A percentile compares a stretch with the other conserved stretches of the same genome.
These are phyloP conservation scores for Cervus canadensis DNA, from an alignment of 2,113 vertebrate genomes.

Conservation along the genomic window DNA sequence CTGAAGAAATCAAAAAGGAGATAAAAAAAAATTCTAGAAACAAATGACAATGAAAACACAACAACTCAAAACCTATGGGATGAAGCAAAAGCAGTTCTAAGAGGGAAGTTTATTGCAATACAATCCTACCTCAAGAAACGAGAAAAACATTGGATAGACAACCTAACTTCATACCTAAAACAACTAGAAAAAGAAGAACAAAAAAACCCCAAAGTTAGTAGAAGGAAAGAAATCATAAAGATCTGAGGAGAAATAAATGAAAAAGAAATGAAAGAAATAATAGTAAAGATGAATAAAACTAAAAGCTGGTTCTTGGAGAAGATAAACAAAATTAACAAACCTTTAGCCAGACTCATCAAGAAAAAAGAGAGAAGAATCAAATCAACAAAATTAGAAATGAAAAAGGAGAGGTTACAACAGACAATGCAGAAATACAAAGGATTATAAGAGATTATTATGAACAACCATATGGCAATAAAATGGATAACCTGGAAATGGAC, in stretches of 20 bases:
- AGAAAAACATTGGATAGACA: not conserved
- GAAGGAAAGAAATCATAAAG: not conserved
- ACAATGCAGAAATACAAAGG: not conserved
- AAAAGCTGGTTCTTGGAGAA: not conserved
- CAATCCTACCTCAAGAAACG: not conserved
- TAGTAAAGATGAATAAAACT: not conserved
- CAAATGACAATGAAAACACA: not conserved
- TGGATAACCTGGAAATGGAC: not conserved
- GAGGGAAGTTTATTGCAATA: not conserved
- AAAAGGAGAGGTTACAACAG: not conserved
- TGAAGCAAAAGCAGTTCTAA: not conserved
- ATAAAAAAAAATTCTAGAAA: not conserved
- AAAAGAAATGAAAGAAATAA: not conserved
- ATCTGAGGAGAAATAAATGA: not conserved
- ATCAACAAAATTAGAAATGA: not conserved
- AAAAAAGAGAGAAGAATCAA: not conserved
- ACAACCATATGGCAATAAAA: not conserved
- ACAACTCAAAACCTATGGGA: not conserved
- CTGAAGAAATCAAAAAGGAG: not conserved
- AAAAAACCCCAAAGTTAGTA: fast-evolving
- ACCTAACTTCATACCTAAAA: not conserved
- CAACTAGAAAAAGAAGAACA: not conserved
- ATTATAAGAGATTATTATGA: not conserved
- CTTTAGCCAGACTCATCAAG: not conserved
- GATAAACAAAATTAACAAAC: not conserved